Evolutionary conservation across 1,140 invertebrate genomes (phyloP), one percentile per base, ranked within the genome.

Genomic region (Dendrolimus punctatus): DNA sequence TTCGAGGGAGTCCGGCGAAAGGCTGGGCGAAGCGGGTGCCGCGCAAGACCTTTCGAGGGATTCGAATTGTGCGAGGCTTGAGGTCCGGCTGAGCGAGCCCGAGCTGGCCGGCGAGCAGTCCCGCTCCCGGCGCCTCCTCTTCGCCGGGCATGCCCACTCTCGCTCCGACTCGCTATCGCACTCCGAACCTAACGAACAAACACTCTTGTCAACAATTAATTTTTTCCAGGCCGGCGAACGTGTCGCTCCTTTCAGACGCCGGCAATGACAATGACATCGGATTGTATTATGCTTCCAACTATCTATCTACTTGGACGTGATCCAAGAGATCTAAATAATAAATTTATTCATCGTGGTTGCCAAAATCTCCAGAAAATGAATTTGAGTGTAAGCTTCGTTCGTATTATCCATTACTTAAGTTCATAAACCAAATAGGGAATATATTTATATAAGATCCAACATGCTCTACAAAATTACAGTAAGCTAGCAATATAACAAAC

Each of bases 51-150:
- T 89, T 66, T 94, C 93, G 49, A 95, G 80, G 0, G 91, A 93
- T 76, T 95, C 94, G 73, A 95, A 95, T 75, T 95, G 94, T 37
- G 95, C 86, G 38, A 95, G 85, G 51, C 93, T 94, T 43, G 92
- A 93, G 37, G 93, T 94, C 46, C 94, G 89, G 52, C 90, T 91
- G 5, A 92, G 74, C 66, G 89, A 89, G 48, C 87, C 84, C 46
- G 86, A 80, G 60, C 82, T 83, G 58, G 80, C 70, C 49, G 80
- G 78, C 39, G 76, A 87, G 40, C 62, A 41, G 48, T 69, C 80
- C 58, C 82, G 78, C 67, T 81, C 67, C 56, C 90, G 91, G 37
- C 92, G 89, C 36, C 93, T 88, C n/a, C 93, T 88, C 74, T 95
- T 95, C 44, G 93, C 91, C 39, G 94, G 93, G 65, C 94, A 94